Evolutionary conservation across 2,888 invertebrate species (phyloP), one percentile per base, ranked within the genome.

Genomic region (Anaspis maculata): DNA sequence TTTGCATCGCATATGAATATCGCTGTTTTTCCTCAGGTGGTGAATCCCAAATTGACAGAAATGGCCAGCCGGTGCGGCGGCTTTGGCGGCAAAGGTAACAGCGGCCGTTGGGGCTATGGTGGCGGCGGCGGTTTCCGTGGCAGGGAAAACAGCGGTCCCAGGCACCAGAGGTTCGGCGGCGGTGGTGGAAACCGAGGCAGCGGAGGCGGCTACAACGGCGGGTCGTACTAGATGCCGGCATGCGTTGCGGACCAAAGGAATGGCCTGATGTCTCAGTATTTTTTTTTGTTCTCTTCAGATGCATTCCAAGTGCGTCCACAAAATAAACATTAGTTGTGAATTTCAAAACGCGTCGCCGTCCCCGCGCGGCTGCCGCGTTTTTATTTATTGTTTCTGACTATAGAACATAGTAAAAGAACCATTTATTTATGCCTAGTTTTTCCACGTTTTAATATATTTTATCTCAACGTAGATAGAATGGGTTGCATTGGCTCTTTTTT

Each of bases 41-140:
- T 94, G 36, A 88, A 86, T 61, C 90, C 90, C 28, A 86, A 89
- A 60, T 72, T 94, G 26, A 74, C 80, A 52, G 84, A 87, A 51
- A 74, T 90, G 71, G 83, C 84, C 7, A 76, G 76, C 46, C 74
- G 78, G 45, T 63, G 61, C 30, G 70, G 70, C 27, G 76, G 74
- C 39, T 76, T 73, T 30, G 78, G 77, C 25, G 74, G 74, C 11
- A 73, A 74, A 34, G 72, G 34, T 55, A 52, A 57, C 58, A 61
- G 62, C 19, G 64, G 61, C 11, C 30, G 74, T 15, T 71, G 76
- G 45, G 72, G 73, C 69, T 72, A 72, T 46, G 62, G 70, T 13
- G 67, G 52, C 25, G 42, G 54, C 11, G 41, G 24, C 11, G 37
- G 45, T 12, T 56, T 51, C 32, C 60, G 64, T 19, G 69, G 70